Conservation (phyloP, 2,888 invertebrate genomes). For the Phalera bucephala region DNA sequence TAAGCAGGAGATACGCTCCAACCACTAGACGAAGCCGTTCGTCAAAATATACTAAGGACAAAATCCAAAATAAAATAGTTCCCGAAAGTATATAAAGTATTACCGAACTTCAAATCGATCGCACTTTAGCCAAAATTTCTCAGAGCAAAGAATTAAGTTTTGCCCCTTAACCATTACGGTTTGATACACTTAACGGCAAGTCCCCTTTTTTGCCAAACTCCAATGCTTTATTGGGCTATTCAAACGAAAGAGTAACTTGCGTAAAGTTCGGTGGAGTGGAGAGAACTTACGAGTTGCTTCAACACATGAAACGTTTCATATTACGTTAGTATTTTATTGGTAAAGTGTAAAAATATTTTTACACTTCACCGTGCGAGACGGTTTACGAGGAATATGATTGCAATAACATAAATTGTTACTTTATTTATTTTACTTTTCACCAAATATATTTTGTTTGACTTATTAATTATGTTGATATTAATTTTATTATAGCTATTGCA, state of each 20-base stretch:
- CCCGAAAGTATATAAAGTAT: background rate
- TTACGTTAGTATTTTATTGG: constrained; percentile 34
- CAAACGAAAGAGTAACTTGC: constrained; percentile 27
- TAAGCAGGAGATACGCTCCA: too few species aligned
- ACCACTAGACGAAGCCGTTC: too few species aligned
- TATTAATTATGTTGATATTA: too few species aligned
- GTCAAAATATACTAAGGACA: too few species aligned
- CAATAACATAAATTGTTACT: too few species aligned
- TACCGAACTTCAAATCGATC: constrained; percentile 1
- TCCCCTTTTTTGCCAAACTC: constrained; percentile 27
- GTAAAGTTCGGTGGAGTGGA: constrained; percentile 29
- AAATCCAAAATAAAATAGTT: background rate
- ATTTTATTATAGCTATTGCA: too few species aligned
- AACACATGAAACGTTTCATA: constrained; percentile 21
- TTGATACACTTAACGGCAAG: constrained; percentile 29
- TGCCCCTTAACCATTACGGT: constrained; percentile 23
- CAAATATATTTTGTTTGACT: too few species aligned
- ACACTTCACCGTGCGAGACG: too few species aligned
- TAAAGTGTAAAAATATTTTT: background rate
- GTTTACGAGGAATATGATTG: too few species aligned
- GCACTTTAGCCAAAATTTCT: constrained; percentile 4
- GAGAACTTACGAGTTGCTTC: constrained; percentile 31
- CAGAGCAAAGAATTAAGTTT: constrained; percentile 24
- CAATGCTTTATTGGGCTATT: constrained; percentile 30
- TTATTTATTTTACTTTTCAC: too few species aligned